These are phyloP conservation scores for Pomatostomus ruficeps DNA, from an alignment of 2,113 vertebrate species.

Conservation along the genomic window DNA sequence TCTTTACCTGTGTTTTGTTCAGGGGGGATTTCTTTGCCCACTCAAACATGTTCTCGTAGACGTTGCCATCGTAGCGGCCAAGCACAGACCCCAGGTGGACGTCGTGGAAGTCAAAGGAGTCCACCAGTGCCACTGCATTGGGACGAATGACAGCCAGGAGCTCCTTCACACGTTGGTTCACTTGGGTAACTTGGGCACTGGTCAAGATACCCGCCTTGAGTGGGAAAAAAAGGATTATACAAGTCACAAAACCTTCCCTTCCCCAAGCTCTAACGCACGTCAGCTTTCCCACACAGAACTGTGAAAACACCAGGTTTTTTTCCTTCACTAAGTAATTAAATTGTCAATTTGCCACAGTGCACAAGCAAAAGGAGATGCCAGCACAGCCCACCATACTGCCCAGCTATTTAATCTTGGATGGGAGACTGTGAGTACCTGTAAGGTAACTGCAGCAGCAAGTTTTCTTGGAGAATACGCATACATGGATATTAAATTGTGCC, in stretches of 20 bases:
- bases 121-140: constrained; percentile 87
- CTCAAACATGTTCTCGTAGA: constrained; percentile 94
- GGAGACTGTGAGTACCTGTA: background rate
- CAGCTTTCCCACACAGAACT: background rate
- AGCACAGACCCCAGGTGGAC: constrained; percentile 84
- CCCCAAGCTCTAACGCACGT: background rate
- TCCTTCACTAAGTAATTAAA: background rate
- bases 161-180: constrained; percentile 81
- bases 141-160: constrained; percentile 82
- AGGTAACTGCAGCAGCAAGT: background rate
- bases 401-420: background rate
- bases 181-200: constrained; percentile 78
- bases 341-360: background rate
- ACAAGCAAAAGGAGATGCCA: background rate
- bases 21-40: constrained; percentile 93
- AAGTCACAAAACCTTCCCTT: background rate
- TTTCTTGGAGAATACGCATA: background rate
- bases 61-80: constrained; percentile 93
- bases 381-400: background rate
- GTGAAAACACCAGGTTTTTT: background rate
- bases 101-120: constrained; percentile 88
- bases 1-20: constrained; percentile 85
- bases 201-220: constrained; percentile 82
- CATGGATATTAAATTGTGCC: background rate
- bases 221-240: background rate